These are phyloP conservation scores for Heterocephalus glaber DNA, from an alignment of 2,113 vertebrate species.

Conservation along the genomic window DNA sequence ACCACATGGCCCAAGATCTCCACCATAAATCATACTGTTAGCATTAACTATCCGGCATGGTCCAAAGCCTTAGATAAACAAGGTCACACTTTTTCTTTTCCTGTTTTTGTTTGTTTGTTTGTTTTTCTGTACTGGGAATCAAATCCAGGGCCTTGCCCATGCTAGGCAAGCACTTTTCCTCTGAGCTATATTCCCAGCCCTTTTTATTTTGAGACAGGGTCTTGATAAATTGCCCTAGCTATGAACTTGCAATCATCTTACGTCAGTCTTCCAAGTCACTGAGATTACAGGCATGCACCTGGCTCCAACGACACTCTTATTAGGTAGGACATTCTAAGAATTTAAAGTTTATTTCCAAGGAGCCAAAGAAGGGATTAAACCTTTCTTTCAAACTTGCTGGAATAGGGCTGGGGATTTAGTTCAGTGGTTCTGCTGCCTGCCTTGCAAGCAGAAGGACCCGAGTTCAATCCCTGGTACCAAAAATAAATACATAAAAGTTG, in stretches of 20 bases:
- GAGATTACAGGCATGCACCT: background rate
- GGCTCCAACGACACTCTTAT: background rate
- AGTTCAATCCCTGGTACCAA: too few relatives aligned
- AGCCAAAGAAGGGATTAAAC: background rate
- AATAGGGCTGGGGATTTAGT: too few relatives aligned
- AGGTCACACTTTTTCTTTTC: background rate
- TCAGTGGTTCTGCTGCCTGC: too few relatives aligned
- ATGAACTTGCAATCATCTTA: background rate
- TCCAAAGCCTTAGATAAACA: background rate
- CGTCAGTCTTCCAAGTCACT: background rate
- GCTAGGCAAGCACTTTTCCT: background rate
- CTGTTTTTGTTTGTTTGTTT: background rate
- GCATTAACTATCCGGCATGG: background rate
- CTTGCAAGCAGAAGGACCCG: too few relatives aligned
- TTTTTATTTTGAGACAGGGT: too few relatives aligned
- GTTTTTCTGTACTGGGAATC: background rate
- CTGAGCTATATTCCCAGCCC: background rate
- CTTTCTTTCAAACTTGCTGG: too few relatives aligned
- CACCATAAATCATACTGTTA: background rate
- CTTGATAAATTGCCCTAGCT: background rate
- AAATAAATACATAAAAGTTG: too few relatives aligned
- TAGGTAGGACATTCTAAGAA: background rate
- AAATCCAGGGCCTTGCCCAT: background rate
- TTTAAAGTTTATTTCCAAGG: background rate
- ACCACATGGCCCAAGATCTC: background rate